These are phyloP conservation scores for Elachura formosa DNA, from an alignment of 2,113 vertebrate genomes.

Conservation along the genomic window DNA sequence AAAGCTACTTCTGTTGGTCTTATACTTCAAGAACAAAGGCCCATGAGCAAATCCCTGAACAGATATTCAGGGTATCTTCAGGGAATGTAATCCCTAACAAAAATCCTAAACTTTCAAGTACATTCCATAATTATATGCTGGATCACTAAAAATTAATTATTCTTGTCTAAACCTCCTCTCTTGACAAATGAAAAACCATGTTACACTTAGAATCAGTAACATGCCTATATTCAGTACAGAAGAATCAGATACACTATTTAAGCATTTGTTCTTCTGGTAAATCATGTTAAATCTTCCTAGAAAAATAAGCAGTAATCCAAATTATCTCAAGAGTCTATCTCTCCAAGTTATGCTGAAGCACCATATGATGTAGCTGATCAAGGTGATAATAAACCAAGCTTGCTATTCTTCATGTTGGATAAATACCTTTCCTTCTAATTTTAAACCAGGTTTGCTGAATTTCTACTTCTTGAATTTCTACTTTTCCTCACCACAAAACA, in stretches of 20 bases:
- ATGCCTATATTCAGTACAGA: background rate
- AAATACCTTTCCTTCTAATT: background rate
- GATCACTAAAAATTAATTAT: background rate
- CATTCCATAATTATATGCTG: background rate
- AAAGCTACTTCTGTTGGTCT: background rate
- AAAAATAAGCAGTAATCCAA: background rate
- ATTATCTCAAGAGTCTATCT: background rate
- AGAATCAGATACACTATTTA: background rate
- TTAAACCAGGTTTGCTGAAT: background rate
- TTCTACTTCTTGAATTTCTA: background rate
- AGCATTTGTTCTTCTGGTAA: background rate
- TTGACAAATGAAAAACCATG: background rate
- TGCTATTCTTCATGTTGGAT: background rate
- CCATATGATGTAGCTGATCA: background rate
- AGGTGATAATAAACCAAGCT: background rate
- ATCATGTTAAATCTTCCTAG: background rate
- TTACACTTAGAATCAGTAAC: background rate
- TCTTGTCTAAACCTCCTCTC: background rate
- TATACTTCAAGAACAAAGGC: background rate
- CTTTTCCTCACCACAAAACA: background rate
- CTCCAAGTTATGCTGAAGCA: background rate
- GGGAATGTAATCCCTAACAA: background rate
- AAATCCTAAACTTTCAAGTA: constrained; percentile 1
- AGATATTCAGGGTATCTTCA: constrained; percentile 7
- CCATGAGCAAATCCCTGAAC: background rate